Conservation (phyloP, 23 tunicate species). For the Oikopleura dioica region DNA sequence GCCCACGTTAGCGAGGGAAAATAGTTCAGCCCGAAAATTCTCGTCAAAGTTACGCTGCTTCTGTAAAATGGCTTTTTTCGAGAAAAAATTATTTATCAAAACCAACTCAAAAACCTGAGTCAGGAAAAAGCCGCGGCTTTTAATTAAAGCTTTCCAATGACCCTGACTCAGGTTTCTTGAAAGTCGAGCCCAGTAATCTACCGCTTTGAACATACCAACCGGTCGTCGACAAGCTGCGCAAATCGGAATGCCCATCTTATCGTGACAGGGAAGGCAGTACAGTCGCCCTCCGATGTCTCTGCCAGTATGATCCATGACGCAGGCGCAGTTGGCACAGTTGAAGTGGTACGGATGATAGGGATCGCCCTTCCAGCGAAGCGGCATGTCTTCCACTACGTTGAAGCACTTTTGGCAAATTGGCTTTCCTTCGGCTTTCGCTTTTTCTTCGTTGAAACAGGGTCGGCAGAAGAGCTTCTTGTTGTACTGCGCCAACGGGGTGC, state of each 20-base stretch:
- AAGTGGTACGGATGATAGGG: constrained; percentile 91
- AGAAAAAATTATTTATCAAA: too few relatives aligned
- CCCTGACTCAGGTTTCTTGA: too few relatives aligned
- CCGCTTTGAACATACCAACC: too few relatives aligned
- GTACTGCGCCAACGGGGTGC: constrained; percentile 57
- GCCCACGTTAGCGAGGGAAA: too few relatives aligned
- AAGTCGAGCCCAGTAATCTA: too few relatives aligned
- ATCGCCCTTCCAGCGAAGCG: constrained; percentile 67
- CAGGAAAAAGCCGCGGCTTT: too few relatives aligned
- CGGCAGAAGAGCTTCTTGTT: constrained; percentile 50
- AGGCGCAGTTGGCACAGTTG: constrained; percentile 78
- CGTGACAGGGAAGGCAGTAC: constrained; percentile 94
- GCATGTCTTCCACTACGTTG: constrained; percentile 56
- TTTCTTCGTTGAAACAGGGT: constrained; percentile 54
- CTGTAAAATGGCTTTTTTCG: too few relatives aligned
- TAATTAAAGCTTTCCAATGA: too few relatives aligned
- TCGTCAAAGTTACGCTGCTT: too few relatives aligned
- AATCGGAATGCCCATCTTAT: constrained; percentile 94
- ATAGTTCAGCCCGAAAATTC: too few relatives aligned
- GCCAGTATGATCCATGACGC: constrained; percentile 18
- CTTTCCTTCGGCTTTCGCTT: constrained; percentile 34
- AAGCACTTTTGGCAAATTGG: constrained; percentile 96
- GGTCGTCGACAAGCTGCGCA: constrained; percentile 97
- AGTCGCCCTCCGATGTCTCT: constrained; percentile 76
- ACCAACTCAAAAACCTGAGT: too few relatives aligned